A percentile compares a stretch with the other conserved stretches of the same genome.
These are phyloP conservation scores for Caenorhabditis parvicauda DNA, from an alignment of 2,888 invertebrate species.

Conservation along the genomic window DNA sequence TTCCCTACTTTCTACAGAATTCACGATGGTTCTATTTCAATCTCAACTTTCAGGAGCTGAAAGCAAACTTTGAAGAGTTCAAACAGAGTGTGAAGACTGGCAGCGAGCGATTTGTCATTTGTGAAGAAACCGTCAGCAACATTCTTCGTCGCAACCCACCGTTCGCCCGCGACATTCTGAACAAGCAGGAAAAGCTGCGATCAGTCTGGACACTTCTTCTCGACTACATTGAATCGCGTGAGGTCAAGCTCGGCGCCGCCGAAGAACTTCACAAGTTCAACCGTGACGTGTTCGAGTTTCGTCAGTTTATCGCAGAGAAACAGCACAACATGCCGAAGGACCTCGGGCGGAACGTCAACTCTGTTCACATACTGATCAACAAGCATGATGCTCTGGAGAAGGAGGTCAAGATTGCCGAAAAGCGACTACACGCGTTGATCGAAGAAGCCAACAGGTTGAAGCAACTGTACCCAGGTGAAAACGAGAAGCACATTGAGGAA, in stretches of 20 bases:
- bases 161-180: slow-evolving; percentile 80
- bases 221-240: slow-evolving; percentile 81
- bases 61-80: slow-evolving; percentile 87
- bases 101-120: slow-evolving; percentile 83
- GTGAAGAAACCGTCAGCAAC: slow-evolving; percentile 84
- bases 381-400: slow-evolving; percentile 90
- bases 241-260: slow-evolving; percentile 84
- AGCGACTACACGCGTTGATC: slow-evolving; percentile 74
- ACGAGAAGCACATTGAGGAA: slow-evolving; percentile 82
- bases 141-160: slow-evolving; percentile 74
- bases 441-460: slow-evolving; percentile 88
- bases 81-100: slow-evolving; percentile 86
- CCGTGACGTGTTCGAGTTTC: slow-evolving; percentile 68
- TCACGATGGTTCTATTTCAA: too few relatives aligned
- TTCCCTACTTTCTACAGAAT: too few relatives aligned
- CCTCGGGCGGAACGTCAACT: slow-evolving; percentile 77
- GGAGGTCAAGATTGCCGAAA: slow-evolving; percentile 86
- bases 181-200: slow-evolving; percentile 64
- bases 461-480: slow-evolving; percentile 68
- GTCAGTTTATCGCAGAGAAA: slow-evolving; percentile 71
- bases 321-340: slow-evolving; percentile 79
- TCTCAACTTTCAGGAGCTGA: too few relatives aligned
- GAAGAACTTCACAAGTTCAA: slow-evolving; percentile 96
- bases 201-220: slow-evolving; percentile 81
- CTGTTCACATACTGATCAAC: slow-evolving; percentile 76